These are phyloP conservation scores for Laothoe populi DNA, from an alignment of 2,888 invertebrate genomes.

Conservation along the genomic window DNA sequence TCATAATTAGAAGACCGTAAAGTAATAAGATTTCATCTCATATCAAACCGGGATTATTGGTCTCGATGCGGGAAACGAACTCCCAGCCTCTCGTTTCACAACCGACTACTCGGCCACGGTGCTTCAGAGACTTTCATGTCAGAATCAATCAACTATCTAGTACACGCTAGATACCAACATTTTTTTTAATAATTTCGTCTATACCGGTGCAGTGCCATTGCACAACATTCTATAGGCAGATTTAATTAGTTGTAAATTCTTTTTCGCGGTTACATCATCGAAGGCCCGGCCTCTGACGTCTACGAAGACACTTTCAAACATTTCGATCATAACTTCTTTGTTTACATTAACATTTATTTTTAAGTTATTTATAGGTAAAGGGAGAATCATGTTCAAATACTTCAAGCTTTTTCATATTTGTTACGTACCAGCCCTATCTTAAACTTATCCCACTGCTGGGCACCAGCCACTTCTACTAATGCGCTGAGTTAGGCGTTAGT, in stretches of 20 bases:
- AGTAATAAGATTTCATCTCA: too few species aligned
- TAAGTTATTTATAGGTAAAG: neutral
- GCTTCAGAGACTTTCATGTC: too few species aligned
- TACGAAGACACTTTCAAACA: constrained; percentile 38
- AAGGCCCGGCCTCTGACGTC: constrained; percentile 33
- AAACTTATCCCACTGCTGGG: too few species aligned
- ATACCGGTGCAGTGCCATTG: constrained; percentile 71
- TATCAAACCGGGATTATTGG: too few species aligned
- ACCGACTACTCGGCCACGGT: too few species aligned
- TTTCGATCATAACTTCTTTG: constrained; percentile 24
- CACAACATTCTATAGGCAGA: constrained; percentile 76
- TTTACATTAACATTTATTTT: constrained; percentile 9
- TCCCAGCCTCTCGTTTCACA: too few species aligned
- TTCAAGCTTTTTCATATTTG: too few species aligned
- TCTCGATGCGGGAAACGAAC: too few species aligned
- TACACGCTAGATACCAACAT: neutral
- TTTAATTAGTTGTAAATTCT: constrained; percentile 80
- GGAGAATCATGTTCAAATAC: neutral
- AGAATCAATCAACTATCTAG: neutral
- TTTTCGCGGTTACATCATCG: constrained; percentile 74
- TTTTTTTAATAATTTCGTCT: constrained; percentile 50
- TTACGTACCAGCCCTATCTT: too few species aligned
- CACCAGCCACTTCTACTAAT: too few species aligned
- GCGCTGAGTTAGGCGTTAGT: too few species aligned
- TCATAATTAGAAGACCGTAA: too few species aligned